Evolutionary conservation across 2,113 vertebrate species (phyloP).

Genomic region (Solenodon paradoxus): DNA sequence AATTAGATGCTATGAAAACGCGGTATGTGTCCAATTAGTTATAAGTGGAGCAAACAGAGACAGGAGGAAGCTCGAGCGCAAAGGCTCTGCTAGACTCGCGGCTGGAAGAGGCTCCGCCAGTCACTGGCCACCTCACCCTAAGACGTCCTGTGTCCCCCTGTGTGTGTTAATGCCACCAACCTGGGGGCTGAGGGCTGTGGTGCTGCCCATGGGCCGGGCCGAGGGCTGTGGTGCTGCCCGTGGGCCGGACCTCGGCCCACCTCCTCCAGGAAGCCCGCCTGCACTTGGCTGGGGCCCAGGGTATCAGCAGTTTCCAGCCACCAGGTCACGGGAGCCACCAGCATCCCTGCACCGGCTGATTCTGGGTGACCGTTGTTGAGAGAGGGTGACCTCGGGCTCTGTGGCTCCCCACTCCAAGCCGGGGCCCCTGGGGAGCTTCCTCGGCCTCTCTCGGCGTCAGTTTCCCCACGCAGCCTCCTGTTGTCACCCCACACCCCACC

Average conservation of each 20-base stretch:
- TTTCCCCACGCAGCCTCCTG: not conserved
- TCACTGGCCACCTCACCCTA: rapidly evolving
- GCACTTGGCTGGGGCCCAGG: conserved; percentile 15
- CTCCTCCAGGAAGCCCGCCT: conserved; percentile 61
- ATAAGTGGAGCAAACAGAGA: conserved; percentile 80
- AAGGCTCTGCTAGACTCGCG: not conserved
- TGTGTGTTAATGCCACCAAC: no score
- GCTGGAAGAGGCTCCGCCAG: not conserved
- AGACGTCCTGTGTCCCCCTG: not conserved
- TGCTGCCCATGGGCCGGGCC: no score
- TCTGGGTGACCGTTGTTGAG: not conserved
- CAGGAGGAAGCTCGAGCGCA: conserved; percentile 71
- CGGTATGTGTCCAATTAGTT: conserved; percentile 82
- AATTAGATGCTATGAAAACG: conserved; percentile 82
- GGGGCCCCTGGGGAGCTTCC: rapidly evolving
- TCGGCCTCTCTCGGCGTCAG: not conserved
- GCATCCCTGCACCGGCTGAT: rapidly evolving
- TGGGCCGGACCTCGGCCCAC: conserved; percentile 43
- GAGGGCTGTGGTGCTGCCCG: not conserved
- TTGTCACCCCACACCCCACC: not conserved
- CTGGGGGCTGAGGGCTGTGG: no score
- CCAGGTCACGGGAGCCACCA: rapidly evolving
- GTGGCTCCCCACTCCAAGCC: no score
- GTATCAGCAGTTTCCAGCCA: rapidly evolving
- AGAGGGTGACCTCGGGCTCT: not conserved